Percentiles rank a stretch among this genome's conserved stretches.
These are phyloP conservation scores for Holotrichia oblita DNA, from an alignment of 1,140 invertebrate species.

Conservation along the genomic window DNA sequence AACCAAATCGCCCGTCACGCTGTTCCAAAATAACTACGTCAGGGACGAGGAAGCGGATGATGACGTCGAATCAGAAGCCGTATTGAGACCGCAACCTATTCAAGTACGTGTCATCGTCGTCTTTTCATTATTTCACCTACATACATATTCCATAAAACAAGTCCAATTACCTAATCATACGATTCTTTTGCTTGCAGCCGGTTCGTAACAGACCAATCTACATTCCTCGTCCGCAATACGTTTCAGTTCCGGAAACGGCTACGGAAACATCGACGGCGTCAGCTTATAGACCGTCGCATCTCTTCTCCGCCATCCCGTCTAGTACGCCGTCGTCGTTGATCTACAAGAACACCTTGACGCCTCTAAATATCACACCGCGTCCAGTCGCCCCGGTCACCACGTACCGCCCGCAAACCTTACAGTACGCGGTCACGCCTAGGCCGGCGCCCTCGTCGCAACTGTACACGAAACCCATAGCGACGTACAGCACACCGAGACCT, in stretches of 20 bases:
- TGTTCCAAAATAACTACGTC: slow-evolving; percentile 73
- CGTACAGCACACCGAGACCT: slow-evolving; percentile 61
- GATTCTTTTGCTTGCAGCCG: no score
- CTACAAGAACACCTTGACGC: slow-evolving; percentile 62
- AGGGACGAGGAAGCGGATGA: slow-evolving; percentile 68
- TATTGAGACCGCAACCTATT: slow-evolving; percentile 60
- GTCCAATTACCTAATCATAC: no score
- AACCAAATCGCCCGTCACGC: slow-evolving; percentile 68
- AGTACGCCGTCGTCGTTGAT: slow-evolving; percentile 57
- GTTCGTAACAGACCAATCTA: slow-evolving; percentile 48
- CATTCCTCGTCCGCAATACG: slow-evolving; percentile 52
- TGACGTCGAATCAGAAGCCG: slow-evolving; percentile 68
- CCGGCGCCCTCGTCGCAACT: slow-evolving; percentile 60
- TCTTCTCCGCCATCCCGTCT: slow-evolving; percentile 49
- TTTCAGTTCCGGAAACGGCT: slow-evolving; percentile 45
- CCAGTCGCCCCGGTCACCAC: slow-evolving; percentile 71
- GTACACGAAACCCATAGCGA: slow-evolving; percentile 61
- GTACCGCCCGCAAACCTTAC: slow-evolving; percentile 69
- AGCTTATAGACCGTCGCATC: slow-evolving; percentile 57
- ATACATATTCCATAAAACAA: no score
- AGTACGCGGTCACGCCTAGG: slow-evolving; percentile 67
- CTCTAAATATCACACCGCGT: slow-evolving; percentile 63
- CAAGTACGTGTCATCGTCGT: slow-evolving; percentile 44
- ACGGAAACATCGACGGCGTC: slow-evolving; percentile 50
- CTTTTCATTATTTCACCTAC: no score